Conservation (phyloP, 2,797 vertebrate genomes). For the Melanotaenia trifasciata region DNA sequence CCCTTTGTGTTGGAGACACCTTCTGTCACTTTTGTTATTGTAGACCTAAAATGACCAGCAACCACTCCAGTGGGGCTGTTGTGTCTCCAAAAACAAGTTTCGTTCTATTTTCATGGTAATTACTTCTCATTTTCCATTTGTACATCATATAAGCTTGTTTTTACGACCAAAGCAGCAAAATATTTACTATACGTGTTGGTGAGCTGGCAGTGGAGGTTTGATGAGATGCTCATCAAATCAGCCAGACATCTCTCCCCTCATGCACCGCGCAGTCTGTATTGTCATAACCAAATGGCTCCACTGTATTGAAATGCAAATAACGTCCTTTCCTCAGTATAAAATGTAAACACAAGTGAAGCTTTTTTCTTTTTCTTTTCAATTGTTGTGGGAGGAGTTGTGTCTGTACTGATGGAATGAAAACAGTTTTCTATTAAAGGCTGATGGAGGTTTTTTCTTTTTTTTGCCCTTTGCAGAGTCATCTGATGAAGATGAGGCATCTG, state of each 20-base stretch:
- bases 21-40: neutral
- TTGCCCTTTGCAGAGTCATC: constrained; percentile 89
- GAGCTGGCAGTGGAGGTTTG: constrained; percentile 31
- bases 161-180: neutral
- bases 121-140: neutral
- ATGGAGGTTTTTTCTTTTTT: constrained; percentile 31
- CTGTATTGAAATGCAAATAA: constrained; percentile 59
- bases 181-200: neutral
- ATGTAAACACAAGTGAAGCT: constrained; percentile 35
- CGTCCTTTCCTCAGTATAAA: neutral
- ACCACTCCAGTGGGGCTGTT: neutral
- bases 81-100: neutral
- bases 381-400: neutral
- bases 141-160: neutral
- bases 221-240: constrained; percentile 19
- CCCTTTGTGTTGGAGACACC: neutral
- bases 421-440: constrained; percentile 5
- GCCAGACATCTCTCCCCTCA: constrained; percentile 21
- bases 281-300: constrained; percentile 19
- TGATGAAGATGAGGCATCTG: constrained; percentile 89
- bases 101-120: neutral
- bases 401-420: constrained; percentile 10
- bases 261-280: constrained; percentile 15
- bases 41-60: neutral
- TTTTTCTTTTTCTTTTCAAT: neutral